Base-by-base conservation (phyloP, 2,113 vertebrate species). In the Saimiri boliviensis region DNA sequence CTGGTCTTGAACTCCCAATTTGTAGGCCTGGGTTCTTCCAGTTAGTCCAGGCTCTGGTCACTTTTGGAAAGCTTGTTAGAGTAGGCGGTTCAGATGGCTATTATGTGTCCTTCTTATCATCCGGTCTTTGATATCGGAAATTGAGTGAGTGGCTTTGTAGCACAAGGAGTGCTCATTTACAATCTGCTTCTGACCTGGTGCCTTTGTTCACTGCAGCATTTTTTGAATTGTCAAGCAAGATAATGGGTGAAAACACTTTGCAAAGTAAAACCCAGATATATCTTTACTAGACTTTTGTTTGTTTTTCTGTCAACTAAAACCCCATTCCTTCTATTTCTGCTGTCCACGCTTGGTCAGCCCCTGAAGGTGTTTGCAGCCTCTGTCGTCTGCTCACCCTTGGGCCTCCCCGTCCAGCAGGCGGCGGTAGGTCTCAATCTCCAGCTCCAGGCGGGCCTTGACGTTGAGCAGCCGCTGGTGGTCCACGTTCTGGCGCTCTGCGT, bases 401-500 rank as follows among this genome's bases (percentile, higher is more conserved):
- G 94, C 85, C 30, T 99, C 98, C 0, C 98, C 98, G 0, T 99
- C 99, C 91, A 99, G 98, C 89, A 99, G 93, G 49, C 97, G 96
- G 2, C 98, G 97, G 45, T 99, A 99, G 93, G 98, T 99, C 77
- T 99, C 98, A 30, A 99, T 99, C 98, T 99, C 99, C 98, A 98
- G 98, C 97, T 99, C 99, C 96, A 99, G 98, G 8, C 98, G 98
- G 19, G 94, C 98, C 95, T 99, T 99, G 97, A 98, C 97, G 45
- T 99, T 97, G 0, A 99, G 98, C 42, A 99, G 98, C 0, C 97
- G 98, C 42, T 98, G 97, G 42, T 99, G 98, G 86, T 99, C 98
- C 0, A 97, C 91, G 0, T 97, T 98, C 98, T 99, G 98, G 56
- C 98, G 97, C 92, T 98, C 98, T 4, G 98, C 96, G 7, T 99